These are phyloP conservation scores for Epizoanthus rinbou DNA, from an alignment of 92 coral and sea anemone species.

Conservation along the genomic window DNA sequence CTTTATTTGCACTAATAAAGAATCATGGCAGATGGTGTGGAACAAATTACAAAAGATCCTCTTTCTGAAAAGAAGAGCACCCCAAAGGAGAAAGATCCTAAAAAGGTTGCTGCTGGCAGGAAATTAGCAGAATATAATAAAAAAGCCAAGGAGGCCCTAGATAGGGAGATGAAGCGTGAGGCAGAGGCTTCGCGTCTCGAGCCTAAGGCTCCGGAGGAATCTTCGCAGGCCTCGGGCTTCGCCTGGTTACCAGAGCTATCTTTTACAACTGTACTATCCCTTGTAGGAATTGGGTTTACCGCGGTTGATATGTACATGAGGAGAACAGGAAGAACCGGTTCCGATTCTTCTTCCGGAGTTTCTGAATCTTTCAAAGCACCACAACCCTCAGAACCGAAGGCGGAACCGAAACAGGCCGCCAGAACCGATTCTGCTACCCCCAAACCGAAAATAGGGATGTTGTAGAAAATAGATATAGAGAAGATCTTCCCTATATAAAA, in stretches of 20 bases:
- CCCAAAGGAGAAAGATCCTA: no score
- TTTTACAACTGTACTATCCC: constrained; percentile 36
- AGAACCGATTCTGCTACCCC: no score
- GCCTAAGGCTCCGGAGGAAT: no score
- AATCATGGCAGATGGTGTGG: constrained; percentile 13
- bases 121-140: no score
- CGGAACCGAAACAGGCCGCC: no score
- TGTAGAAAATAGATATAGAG: constrained; percentile 29
- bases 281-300: constrained; percentile 64
- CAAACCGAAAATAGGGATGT: constrained; percentile 58
- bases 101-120: no score
- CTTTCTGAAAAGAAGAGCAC: constrained; percentile 27
- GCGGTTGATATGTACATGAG: constrained; percentile 60
- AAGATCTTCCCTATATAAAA: constrained; percentile 16
- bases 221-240: constrained; percentile 3
- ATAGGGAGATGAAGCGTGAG: constrained; percentile 47
- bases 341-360: no score
- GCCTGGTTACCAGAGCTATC: no score
- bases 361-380: background rate
- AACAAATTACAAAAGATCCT: constrained; percentile 32
- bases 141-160: constrained; percentile 52
- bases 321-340: constrained; percentile 11
- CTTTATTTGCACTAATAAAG: no score
- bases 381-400: constrained; percentile 46
- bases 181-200: background rate